Percentiles rank a stretch among this genome's conserved stretches.
Conservation (phyloP, 1,140 invertebrate species). For the Babylonia areolata region DNA sequence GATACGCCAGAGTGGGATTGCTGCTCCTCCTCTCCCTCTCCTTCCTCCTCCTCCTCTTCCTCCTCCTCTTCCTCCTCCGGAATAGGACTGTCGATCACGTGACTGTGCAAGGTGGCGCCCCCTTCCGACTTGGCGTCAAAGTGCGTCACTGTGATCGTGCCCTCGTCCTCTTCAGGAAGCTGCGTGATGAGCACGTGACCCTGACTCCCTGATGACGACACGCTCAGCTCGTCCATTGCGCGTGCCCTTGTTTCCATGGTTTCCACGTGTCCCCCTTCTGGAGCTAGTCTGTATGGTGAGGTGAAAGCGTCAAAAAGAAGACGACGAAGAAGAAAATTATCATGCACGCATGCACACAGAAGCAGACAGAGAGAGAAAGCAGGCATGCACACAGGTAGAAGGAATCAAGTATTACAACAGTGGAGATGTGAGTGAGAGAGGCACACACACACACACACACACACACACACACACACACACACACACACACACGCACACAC, state of each 20-base stretch:
- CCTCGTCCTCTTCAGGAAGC: slow-evolving; percentile 29
- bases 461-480: too few relatives aligned
- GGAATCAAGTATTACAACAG: too few relatives aligned
- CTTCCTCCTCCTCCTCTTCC: neutral
- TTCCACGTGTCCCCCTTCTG: too few relatives aligned
- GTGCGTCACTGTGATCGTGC: neutral
- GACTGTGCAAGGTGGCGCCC: neutral
- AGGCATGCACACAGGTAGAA: too few relatives aligned
- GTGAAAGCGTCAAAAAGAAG: neutral
- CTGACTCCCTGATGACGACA: neutral
- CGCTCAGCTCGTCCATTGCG: neutral
- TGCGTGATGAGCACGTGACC: slow-evolving; percentile 29
- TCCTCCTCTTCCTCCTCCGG: slow-evolving; percentile 2
- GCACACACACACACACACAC: too few relatives aligned
- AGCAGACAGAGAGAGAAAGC: too few relatives aligned
- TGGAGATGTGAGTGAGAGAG: too few relatives aligned
- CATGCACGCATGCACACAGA: too few relatives aligned
- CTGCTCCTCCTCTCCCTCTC: too few relatives aligned
- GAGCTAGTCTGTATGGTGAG: neutral
- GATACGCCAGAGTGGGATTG: too few relatives aligned
- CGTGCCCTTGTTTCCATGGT: neutral
- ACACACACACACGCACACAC: too few relatives aligned
- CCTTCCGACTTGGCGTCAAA: slow-evolving; percentile 8
- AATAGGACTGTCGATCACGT: slow-evolving; percentile 18
- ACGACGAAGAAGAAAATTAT: neutral